These are phyloP conservation scores for Nasalis larvatus DNA, from an alignment of 2,113 vertebrate species.

Conservation along the genomic window DNA sequence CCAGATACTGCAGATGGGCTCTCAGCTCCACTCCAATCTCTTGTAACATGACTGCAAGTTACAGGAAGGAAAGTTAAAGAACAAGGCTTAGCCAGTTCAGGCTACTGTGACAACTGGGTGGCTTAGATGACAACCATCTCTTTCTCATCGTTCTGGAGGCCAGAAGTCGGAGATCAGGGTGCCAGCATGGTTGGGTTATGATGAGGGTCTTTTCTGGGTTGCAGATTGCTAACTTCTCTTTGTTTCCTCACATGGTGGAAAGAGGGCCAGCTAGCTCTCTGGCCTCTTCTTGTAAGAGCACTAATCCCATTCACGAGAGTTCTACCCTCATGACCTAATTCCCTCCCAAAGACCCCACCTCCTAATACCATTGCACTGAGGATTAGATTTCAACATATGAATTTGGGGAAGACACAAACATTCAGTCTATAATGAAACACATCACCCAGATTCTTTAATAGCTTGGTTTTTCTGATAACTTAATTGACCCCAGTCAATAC, in stretches of 20 bases:
- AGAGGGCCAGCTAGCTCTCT: neutral
- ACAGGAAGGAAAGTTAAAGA: neutral
- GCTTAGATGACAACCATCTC: neutral
- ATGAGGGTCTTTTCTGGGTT: neutral
- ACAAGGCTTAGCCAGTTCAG: neutral
- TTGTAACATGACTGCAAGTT: neutral
- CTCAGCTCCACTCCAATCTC: neutral
- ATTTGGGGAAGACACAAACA: neutral
- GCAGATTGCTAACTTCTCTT: neutral
- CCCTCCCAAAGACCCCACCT: neutral
- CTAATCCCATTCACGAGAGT: neutral
- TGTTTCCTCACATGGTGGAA: neutral
- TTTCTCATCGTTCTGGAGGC: neutral
- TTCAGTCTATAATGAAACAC: neutral
- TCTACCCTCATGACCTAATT: neutral
- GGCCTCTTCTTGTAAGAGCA: neutral
- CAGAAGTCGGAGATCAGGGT: neutral
- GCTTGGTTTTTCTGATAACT: neutral
- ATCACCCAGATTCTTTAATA: neutral
- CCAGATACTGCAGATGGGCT: neutral
- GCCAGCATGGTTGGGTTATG: neutral
- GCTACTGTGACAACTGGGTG: neutral
- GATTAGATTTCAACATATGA: neutral
- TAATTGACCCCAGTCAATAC: neutral
- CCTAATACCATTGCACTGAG: neutral